Percentiles rank a stretch among this genome's conserved stretches.
Evolutionary conservation across 2,888 invertebrate species (phyloP).

Genomic region (Noctuana brunneofusca): DNA sequence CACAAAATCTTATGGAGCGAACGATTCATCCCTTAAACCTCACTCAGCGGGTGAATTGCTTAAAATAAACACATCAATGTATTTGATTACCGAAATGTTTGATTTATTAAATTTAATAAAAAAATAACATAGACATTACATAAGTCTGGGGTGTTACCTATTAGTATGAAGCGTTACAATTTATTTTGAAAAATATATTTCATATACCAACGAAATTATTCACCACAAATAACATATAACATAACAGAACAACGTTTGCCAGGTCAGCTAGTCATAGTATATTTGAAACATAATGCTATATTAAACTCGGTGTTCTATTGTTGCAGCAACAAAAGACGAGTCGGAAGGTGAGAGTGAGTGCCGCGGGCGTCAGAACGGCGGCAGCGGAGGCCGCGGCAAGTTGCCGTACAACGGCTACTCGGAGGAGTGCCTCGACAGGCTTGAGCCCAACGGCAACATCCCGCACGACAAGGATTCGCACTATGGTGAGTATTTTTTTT

Average conservation of each 20-base stretch:
- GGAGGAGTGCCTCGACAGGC: conserved; percentile 95
- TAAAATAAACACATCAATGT: too few relatives aligned
- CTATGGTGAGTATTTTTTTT: conserved; percentile 74
- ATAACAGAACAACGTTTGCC: too few relatives aligned
- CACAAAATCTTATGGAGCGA: not conserved
- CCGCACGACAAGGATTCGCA: conserved; percentile 91
- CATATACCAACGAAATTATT: too few relatives aligned
- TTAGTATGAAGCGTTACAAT: too few relatives aligned
- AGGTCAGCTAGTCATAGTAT: too few relatives aligned
- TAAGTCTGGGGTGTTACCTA: too few relatives aligned
- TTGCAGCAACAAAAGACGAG: conserved; percentile 96
- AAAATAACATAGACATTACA: too few relatives aligned
- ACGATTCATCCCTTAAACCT: not conserved
- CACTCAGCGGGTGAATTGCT: not conserved
- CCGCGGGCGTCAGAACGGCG: conserved; percentile 83
- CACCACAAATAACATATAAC: too few relatives aligned
- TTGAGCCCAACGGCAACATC: conserved; percentile 97
- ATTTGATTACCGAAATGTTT: too few relatives aligned
- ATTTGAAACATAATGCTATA: too few relatives aligned
- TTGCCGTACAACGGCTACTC: conserved; percentile 96
- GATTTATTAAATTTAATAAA: too few relatives aligned
- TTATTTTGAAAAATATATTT: too few relatives aligned
- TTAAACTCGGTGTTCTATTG: conserved; percentile 49
- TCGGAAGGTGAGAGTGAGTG: conserved; percentile 84
- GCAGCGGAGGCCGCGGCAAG: conserved; percentile 87